Conservation (phyloP, 2,888 invertebrate genomes). For the Nephrotoma flavescens region DNA sequence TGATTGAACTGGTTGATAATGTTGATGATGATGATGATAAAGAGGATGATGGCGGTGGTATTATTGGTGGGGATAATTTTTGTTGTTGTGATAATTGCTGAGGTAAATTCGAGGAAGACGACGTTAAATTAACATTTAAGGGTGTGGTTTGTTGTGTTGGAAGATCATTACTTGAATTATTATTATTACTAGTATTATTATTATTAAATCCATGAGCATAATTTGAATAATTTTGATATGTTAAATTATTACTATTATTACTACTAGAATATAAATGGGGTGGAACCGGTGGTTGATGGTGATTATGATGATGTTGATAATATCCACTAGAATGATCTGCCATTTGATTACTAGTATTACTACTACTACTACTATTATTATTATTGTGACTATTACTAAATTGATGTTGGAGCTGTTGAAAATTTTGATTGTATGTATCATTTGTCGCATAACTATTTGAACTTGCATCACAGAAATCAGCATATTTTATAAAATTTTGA, state of each 20-base stretch:
- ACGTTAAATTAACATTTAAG: slow-evolving; percentile 14
- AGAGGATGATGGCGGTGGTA: slow-evolving; percentile 7
- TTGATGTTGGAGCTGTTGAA: neutral
- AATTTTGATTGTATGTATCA: neutral
- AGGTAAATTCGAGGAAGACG: slow-evolving; percentile 15
- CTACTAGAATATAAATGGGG: slow-evolving; percentile 1
- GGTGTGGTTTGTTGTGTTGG: slow-evolving; percentile 24
- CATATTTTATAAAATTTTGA: slow-evolving; percentile 33
- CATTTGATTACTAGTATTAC: neutral
- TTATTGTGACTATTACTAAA: neutral
- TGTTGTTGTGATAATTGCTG: slow-evolving; percentile 9
- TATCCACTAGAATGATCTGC: neutral
- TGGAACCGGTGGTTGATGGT: slow-evolving; percentile 6
- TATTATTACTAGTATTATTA: neutral
- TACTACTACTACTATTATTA: neutral
- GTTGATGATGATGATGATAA: slow-evolving; percentile 7
- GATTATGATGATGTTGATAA: slow-evolving; percentile 12
- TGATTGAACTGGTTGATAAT: slow-evolving; percentile 6
- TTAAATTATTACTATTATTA: slow-evolving; percentile 6
- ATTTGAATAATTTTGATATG: slow-evolving; percentile 9
- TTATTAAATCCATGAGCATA: slow-evolving; percentile 5
- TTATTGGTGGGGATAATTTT: slow-evolving; percentile 7
- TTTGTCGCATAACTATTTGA: slow-evolving; percentile 13
- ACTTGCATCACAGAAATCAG: slow-evolving; percentile 32
- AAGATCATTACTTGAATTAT: slow-evolving; percentile 14